Percentiles rank a stretch among this genome's conserved stretches.
phyloP scores from a whole-genome alignment of 2,797 vertebrate species.

The Pseudochromis fuscus region DNA sequence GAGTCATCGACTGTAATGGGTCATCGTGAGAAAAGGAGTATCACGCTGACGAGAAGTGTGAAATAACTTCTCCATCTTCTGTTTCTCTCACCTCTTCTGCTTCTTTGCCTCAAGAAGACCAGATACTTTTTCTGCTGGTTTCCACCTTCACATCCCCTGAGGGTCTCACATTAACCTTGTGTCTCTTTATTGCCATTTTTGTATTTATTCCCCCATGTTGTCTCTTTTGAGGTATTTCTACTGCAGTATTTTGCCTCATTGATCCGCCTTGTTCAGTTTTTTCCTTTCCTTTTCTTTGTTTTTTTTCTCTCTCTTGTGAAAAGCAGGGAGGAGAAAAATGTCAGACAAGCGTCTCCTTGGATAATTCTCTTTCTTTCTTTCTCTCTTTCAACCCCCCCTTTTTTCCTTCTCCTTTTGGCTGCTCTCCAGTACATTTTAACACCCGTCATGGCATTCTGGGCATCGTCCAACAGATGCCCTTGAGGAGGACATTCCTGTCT shows the following conservation, averaged over 20 bases:
- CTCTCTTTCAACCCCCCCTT: constrained; percentile 37
- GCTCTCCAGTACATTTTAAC: constrained; percentile 69
- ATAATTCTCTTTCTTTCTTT: constrained; percentile 48
- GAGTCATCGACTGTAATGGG: background rate
- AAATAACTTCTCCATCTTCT: constrained; percentile 50
- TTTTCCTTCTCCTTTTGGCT: constrained; percentile 57
- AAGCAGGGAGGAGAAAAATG: constrained; percentile 27
- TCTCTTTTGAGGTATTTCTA: constrained; percentile 3
- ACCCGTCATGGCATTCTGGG: constrained; percentile 65
- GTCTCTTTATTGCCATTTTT: background rate
- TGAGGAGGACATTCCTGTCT: constrained; percentile 83
- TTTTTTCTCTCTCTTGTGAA: constrained; percentile 26
- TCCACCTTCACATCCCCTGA: constrained; percentile 22
- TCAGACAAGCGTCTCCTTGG: constrained; percentile 23
- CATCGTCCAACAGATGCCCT: constrained; percentile 78
- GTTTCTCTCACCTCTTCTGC: constrained; percentile 45
- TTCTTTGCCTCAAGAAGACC: constrained; percentile 34
- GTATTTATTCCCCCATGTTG: background rate
- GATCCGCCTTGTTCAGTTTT: constrained; percentile 32
- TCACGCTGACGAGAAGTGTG: constrained; percentile 32
- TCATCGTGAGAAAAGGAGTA: constrained; percentile 10
- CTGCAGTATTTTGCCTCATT: constrained; percentile 25
- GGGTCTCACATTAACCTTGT: background rate
- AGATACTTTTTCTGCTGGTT: constrained; percentile 23
- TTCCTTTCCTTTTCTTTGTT: background rate